A percentile compares a stretch with the other conserved stretches of the same genome.
Conservation (phyloP, 2,888 invertebrate genomes). For the Oligia strigilis region DNA sequence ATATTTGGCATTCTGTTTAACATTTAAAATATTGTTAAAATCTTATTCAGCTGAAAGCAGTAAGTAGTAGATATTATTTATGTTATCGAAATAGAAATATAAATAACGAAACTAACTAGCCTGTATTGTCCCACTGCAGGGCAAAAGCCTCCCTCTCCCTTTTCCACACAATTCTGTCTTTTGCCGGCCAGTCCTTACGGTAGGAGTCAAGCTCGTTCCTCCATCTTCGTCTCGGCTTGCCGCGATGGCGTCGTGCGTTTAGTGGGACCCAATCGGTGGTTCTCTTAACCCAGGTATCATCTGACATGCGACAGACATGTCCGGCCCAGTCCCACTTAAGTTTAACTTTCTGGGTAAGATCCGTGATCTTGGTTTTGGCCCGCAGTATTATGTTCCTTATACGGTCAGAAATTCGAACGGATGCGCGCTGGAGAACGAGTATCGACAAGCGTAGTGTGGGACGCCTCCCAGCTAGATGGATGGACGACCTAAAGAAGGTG, state of each 20-base stretch:
- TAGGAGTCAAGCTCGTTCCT: background rate
- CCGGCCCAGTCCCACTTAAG: no score
- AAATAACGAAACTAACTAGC: background rate
- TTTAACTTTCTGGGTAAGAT: no score
- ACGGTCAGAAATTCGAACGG: background rate
- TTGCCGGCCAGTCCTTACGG: background rate
- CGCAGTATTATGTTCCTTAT: no score
- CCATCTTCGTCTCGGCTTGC: background rate
- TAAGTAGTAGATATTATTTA: constrained; percentile 2
- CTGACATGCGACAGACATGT: background rate
- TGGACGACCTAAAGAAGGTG: no score
- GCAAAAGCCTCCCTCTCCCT: no score
- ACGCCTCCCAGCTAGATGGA: no score
- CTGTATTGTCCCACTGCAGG: no score
- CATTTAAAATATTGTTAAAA: background rate
- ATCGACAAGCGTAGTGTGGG: no score
- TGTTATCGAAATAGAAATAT: constrained; percentile 11
- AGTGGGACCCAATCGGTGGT: background rate
- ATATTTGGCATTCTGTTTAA: background rate
- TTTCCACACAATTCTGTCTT: no score
- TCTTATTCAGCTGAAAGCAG: background rate
- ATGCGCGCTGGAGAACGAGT: no score
- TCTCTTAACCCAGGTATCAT: background rate
- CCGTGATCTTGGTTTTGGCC: no score
- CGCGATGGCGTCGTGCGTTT: background rate